phyloP scores from a whole-genome alignment of 2,888 invertebrate genomes.

The Saturnia japonica region DNA sequence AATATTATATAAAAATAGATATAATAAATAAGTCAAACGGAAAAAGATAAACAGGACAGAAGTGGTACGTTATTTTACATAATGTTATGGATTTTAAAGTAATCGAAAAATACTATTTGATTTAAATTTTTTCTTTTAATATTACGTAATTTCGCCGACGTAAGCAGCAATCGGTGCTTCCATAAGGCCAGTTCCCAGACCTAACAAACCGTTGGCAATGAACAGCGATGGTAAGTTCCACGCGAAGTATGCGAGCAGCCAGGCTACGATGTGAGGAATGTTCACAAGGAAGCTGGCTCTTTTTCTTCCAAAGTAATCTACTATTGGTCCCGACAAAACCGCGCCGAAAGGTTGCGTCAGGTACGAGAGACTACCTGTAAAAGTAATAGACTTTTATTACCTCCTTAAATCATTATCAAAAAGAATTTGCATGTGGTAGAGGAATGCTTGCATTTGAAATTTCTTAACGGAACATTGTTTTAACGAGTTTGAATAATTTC shows the following conservation, averaged over 20 bases:
- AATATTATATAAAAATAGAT: too few species aligned
- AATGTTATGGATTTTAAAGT: too few species aligned
- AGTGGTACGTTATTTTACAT: too few species aligned
- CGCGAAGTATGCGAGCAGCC: constrained; percentile 78
- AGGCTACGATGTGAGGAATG: constrained; percentile 78
- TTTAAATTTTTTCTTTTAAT: neutral
- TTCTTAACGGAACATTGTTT: too few species aligned
- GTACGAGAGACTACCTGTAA: constrained; percentile 79
- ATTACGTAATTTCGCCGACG: constrained; percentile 81
- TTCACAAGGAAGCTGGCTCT: constrained; percentile 78
- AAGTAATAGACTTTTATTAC: neutral
- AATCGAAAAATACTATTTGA: too few species aligned
- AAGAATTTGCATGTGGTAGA: too few species aligned
- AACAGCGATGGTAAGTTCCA: constrained; percentile 71
- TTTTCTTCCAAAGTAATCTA: constrained; percentile 81
- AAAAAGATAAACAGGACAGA: too few species aligned
- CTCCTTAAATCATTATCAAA: too few species aligned
- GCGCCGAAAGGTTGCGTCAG: constrained; percentile 82
- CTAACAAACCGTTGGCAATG: constrained; percentile 74
- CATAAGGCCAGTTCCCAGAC: constrained; percentile 82
- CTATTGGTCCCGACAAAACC: constrained; percentile 76
- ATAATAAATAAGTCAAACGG: too few species aligned
- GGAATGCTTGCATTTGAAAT: too few species aligned
- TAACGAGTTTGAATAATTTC: too few species aligned
- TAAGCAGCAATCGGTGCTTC: constrained; percentile 83